Percentiles rank a stretch among this genome's conserved stretches.
Conservation (phyloP, 2,888 invertebrate genomes). For the Gisinianus flammeolus region DNA sequence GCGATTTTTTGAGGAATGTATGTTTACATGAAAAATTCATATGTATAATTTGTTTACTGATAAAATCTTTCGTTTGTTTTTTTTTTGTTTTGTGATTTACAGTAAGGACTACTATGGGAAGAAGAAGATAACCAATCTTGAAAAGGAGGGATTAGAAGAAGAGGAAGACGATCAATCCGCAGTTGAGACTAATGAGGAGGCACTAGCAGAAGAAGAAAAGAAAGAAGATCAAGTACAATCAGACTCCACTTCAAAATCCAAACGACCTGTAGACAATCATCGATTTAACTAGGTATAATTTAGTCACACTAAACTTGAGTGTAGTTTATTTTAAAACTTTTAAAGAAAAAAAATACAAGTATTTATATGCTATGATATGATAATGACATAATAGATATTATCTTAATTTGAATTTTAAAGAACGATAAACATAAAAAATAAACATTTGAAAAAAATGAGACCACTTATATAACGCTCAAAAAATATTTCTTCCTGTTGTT, state of each 20-base stretch:
- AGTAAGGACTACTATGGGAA: constrained; percentile 50
- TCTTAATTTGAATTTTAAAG: not conserved
- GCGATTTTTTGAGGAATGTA: not conserved
- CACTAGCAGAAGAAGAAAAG: not conserved
- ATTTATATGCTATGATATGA: too few species aligned
- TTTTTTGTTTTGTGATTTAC: not conserved
- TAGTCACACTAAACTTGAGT: not conserved
- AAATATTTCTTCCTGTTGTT: too few species aligned
- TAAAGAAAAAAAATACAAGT: too few species aligned
- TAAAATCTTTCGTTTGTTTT: not conserved
- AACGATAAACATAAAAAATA: too few species aligned
- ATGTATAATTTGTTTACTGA: not conserved
- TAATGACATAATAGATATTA: not conserved
- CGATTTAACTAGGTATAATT: not conserved
- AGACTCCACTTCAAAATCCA: not conserved
- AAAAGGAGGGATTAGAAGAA: constrained; percentile 17
- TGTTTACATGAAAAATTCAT: not conserved
- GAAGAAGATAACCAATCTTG: constrained; percentile 35
- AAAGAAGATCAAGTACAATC: not conserved
- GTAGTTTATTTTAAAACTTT: not conserved
- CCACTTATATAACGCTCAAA: too few species aligned
- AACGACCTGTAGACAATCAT: not conserved
- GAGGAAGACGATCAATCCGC: not conserved
- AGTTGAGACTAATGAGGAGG: too few species aligned
- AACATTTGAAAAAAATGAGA: too few species aligned